phyloP scores from a whole-genome alignment of 2,888 invertebrate species.

The Tetragonisca angustula region DNA sequence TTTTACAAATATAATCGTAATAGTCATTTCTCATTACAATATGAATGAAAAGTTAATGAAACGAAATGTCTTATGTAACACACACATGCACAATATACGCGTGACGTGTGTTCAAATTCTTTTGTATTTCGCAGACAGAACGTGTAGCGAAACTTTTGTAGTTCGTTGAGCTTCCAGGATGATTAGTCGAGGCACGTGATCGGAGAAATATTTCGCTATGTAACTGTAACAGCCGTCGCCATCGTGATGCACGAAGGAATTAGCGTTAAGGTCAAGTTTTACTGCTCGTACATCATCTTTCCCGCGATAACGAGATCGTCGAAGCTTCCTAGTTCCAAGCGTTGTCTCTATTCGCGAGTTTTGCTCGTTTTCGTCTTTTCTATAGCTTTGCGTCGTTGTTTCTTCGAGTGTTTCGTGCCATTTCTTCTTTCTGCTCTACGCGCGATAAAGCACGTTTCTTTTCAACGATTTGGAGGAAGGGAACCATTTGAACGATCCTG shows the following conservation, averaged over 20 bases:
- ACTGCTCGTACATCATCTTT: constrained; percentile 41
- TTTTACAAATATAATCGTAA: no score
- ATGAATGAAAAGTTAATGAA: no score
- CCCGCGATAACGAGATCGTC: constrained; percentile 58
- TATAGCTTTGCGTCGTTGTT: background rate
- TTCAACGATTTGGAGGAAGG: background rate
- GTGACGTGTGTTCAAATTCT: no score
- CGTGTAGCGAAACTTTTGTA: background rate
- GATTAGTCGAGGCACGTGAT: background rate
- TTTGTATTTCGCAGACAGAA: no score
- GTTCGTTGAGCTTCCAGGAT: background rate
- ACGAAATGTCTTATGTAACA: no score
- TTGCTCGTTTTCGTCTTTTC: background rate
- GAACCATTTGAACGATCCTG: background rate
- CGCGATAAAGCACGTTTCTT: constrained; percentile 10
- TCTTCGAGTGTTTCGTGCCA: background rate
- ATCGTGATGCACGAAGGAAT: constrained; percentile 22
- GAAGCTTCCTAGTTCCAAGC: constrained; percentile 41
- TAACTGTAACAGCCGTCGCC: background rate
- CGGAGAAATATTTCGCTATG: background rate
- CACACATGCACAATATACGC: no score
- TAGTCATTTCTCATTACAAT: no score
- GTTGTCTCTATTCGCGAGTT: background rate
- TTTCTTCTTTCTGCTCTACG: background rate
- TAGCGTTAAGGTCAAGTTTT: constrained; percentile 56